Conservation (phyloP, 1,140 invertebrate species). For the Drosophila sp. region DNA sequence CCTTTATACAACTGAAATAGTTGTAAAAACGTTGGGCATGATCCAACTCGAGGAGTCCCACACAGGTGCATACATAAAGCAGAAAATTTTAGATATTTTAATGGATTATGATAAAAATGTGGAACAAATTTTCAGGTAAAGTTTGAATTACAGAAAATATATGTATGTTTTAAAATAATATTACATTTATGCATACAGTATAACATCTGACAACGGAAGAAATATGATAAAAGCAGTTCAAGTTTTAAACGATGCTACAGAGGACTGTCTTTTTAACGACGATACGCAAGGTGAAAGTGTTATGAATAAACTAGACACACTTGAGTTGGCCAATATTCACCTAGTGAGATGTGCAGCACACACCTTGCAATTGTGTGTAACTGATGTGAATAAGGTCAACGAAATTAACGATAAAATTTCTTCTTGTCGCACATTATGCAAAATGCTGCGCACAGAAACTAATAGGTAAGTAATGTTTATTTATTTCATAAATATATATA, state of each 20-base stretch:
- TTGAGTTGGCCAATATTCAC: constrained; percentile 27
- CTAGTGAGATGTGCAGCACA: neutral
- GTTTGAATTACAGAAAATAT: constrained; percentile 26
- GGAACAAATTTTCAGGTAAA: constrained; percentile 17
- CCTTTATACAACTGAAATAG: constrained; percentile 18
- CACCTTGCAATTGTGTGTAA: constrained; percentile 30
- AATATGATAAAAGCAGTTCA: constrained; percentile 37
- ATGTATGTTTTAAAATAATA: constrained; percentile 15
- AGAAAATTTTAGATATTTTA: constrained; percentile 12
- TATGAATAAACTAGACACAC: constrained; percentile 13
- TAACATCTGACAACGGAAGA: constrained; percentile 38
- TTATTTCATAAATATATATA: constrained; percentile 16
- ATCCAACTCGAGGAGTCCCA: constrained; percentile 12
- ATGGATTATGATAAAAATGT: constrained; percentile 11
- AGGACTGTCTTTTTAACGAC: constrained; percentile 19
- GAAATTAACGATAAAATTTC: neutral
- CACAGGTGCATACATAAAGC: constrained; percentile 9
- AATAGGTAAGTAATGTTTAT: constrained; percentile 5
- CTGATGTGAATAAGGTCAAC: constrained; percentile 30
- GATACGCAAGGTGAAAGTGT: constrained; percentile 5
- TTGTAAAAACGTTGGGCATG: constrained; percentile 33
- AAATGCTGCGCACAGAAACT: constrained; percentile 7
- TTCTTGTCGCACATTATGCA: constrained; percentile 1
- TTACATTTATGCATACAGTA: constrained; percentile 26
- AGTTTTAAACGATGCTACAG: constrained; percentile 37